phyloP scores from a whole-genome alignment of 2,888 invertebrate species.

The Agrypnus murinus region DNA sequence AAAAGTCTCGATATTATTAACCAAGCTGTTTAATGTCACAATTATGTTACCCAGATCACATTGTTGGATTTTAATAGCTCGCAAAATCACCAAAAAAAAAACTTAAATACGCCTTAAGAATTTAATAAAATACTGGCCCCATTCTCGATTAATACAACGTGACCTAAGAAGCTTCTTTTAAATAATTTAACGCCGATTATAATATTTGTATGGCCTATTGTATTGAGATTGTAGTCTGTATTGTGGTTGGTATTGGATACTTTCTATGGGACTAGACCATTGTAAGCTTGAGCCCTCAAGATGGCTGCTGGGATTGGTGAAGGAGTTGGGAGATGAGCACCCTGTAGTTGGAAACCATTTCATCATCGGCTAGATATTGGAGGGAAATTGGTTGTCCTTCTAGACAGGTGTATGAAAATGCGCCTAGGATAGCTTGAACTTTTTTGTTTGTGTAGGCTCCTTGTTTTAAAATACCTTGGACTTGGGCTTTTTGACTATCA shows the following conservation, averaged over 20 bases:
- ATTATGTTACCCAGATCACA: slow-evolving; percentile 7
- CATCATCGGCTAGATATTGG: slow-evolving; percentile 84
- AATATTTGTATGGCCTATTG: slow-evolving; percentile 63
- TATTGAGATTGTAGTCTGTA: slow-evolving; percentile 54
- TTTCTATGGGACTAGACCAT: slow-evolving; percentile 60
- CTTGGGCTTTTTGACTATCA: slow-evolving; percentile 86
- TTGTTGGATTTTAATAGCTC: not conserved
- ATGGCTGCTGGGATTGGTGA: slow-evolving; percentile 84
- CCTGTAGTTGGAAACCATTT: slow-evolving; percentile 85
- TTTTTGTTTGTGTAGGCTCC: slow-evolving; percentile 79
- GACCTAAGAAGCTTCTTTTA: slow-evolving; percentile 13
- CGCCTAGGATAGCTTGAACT: slow-evolving; percentile 85
- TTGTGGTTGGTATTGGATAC: slow-evolving; percentile 46
- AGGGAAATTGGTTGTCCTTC: slow-evolving; percentile 83
- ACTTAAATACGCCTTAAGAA: not conserved
- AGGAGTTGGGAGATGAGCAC: slow-evolving; percentile 84
- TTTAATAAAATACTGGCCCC: slow-evolving; percentile 13
- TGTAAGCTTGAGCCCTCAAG: slow-evolving; percentile 73
- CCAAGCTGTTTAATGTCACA: slow-evolving; percentile 1
- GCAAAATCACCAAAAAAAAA: not conserved
- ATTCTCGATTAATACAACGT: slow-evolving; percentile 3
- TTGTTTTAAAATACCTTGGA: slow-evolving; percentile 84
- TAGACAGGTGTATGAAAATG: slow-evolving; percentile 84
- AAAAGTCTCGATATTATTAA: slow-evolving; percentile 6
- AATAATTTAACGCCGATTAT: slow-evolving; percentile 55